phyloP scores from a whole-genome alignment of 2,797 vertebrate genomes.

The Aselliscus stoliczkanus region DNA sequence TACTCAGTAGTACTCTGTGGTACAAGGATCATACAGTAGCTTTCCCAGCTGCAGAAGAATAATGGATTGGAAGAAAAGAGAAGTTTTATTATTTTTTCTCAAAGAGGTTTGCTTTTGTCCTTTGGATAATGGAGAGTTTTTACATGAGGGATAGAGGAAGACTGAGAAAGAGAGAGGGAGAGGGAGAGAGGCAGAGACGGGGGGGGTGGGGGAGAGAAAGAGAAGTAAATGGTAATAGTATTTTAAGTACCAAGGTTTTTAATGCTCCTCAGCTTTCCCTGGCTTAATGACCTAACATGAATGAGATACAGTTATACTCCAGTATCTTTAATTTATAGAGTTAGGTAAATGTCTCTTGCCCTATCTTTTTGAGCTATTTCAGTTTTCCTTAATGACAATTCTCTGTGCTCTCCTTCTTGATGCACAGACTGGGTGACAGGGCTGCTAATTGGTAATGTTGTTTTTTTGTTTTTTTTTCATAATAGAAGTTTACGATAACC shows the following conservation, averaged over 20 bases:
- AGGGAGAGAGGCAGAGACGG: background rate
- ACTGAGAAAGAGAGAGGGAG: background rate
- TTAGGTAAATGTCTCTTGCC: slow-evolving; percentile 33
- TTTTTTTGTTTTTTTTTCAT: slow-evolving; percentile 55
- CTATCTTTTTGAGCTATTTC: slow-evolving; percentile 42
- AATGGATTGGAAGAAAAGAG: background rate
- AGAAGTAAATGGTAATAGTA: background rate
- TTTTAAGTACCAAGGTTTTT: background rate
- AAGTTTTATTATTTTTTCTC: background rate
- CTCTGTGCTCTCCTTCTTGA: slow-evolving; percentile 55
- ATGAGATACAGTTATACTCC: slow-evolving; percentile 2
- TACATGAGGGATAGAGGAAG: background rate
- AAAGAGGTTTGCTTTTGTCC: slow-evolving; percentile 24
- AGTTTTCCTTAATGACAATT: slow-evolving; percentile 65
- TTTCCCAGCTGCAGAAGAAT: background rate
- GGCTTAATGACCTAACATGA: slow-evolving; percentile 9
- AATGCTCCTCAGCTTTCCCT: background rate
- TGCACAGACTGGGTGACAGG: background rate
- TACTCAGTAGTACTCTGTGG: background rate
- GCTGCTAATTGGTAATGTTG: slow-evolving; percentile 41
- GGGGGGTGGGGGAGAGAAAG: background rate
- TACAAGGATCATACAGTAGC: background rate
- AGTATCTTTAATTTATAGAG: slow-evolving; percentile 41
- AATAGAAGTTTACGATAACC: slow-evolving; percentile 11
- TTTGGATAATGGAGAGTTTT: background rate